These are phyloP conservation scores for Pelecanoides urinatrix DNA, from an alignment of 2,113 vertebrate genomes.

Conservation along the genomic window DNA sequence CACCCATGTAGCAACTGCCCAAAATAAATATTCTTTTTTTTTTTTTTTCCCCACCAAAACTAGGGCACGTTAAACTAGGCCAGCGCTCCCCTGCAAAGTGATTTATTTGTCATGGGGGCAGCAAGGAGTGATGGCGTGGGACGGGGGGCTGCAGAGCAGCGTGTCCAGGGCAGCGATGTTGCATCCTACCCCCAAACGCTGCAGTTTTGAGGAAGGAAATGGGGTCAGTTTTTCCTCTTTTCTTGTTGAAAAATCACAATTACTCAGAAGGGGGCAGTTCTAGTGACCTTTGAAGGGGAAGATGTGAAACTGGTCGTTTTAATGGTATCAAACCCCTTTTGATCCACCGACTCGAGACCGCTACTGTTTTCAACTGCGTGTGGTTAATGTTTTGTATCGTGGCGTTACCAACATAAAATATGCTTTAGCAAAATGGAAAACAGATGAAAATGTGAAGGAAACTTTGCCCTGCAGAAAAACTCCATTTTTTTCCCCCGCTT, in stretches of 20 bases:
- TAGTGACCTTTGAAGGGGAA: background rate
- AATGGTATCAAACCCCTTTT: background rate
- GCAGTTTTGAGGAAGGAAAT: background rate
- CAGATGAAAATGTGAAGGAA: fast-evolving
- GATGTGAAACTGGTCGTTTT: background rate
- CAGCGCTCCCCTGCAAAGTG: constrained; percentile 38
- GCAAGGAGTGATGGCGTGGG: background rate
- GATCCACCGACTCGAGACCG: fast-evolving
- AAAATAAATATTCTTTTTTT: constrained; percentile 21
- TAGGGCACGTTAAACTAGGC: constrained; percentile 54
- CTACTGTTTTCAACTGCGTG: fast-evolving
- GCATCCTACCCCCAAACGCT: background rate
- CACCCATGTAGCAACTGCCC: background rate
- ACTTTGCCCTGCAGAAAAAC: background rate
- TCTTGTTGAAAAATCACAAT: background rate
- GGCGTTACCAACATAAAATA: background rate
- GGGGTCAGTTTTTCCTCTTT: background rate
- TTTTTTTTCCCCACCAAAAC: background rate
- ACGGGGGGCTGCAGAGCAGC: background rate
- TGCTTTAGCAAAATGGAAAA: fast-evolving
- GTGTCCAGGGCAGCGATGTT: background rate
- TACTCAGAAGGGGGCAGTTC: background rate
- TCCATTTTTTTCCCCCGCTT: fast-evolving
- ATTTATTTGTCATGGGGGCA: background rate
- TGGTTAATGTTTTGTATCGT: fast-evolving